These are phyloP conservation scores for Phylloscopus collybita DNA, from an alignment of 2,797 vertebrate species.

Conservation along the genomic window DNA sequence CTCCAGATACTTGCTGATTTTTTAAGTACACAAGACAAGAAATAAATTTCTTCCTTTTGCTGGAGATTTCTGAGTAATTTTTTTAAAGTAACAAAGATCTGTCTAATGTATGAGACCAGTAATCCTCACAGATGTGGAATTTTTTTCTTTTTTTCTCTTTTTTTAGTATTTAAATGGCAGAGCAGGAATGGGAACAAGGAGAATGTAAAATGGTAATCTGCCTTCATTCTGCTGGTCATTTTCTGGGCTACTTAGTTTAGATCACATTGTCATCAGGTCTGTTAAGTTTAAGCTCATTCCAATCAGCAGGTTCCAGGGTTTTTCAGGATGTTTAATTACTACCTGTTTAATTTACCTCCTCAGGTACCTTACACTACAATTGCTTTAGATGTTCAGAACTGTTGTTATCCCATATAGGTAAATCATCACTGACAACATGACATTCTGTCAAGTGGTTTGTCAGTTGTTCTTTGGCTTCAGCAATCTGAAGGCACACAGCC, in stretches of 20 bases:
- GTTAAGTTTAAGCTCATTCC: background rate
- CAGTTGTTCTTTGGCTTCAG: background rate
- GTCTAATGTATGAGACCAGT: background rate
- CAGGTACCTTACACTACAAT: background rate
- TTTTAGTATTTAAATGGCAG: background rate
- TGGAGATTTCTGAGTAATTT: background rate
- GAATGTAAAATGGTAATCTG: background rate
- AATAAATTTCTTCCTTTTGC: slow-evolving; percentile 26
- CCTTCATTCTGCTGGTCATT: background rate
- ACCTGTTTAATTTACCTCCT: background rate
- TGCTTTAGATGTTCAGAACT: background rate
- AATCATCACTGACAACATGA: background rate
- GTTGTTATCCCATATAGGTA: background rate
- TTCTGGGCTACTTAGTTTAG: background rate
- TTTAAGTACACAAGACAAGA: slow-evolving; percentile 9
- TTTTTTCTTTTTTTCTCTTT: background rate
- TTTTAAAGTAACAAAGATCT: background rate
- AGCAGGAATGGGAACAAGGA: background rate
- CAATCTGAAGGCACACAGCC: background rate
- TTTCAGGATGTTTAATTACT: background rate
- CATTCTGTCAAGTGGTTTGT: background rate
- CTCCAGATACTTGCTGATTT: slow-evolving; percentile 4
- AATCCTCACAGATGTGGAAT: background rate
- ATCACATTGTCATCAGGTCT: background rate
- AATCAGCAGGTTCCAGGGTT: rapidly evolving